A percentile compares a stretch with the other conserved stretches of the same genome.
Conservation (phyloP, 92 coral and sea anemone genomes). For the Phenganax marumi region DNA sequence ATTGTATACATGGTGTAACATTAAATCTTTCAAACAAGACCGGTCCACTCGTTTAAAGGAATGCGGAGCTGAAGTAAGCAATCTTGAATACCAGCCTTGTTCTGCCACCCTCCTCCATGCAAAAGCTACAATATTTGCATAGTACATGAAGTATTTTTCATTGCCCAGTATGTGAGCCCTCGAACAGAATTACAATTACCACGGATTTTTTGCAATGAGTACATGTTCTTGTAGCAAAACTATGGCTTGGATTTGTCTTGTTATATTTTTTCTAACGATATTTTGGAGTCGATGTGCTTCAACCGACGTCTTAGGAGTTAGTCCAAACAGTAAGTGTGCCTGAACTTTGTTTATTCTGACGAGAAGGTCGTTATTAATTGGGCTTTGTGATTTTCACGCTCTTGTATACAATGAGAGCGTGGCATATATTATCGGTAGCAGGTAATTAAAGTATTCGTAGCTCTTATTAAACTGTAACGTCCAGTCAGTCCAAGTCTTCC, state of each 20-base stretch:
- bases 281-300: slow-evolving; percentile 28
- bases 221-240: background rate
- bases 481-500: background rate
- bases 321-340: slow-evolving; percentile 40
- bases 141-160: too few relatives aligned
- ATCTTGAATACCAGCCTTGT: too few relatives aligned
- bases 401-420: background rate
- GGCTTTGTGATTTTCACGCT: background rate
- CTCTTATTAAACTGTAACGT: background rate
- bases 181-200: too few relatives aligned
- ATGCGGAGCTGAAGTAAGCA: too few relatives aligned
- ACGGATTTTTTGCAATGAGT: too few relatives aligned
- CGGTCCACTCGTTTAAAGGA: too few relatives aligned
- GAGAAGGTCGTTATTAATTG: background rate
- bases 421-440: background rate
- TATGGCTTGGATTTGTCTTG: slow-evolving; percentile 9
- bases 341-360: background rate
- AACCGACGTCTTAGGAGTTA: slow-evolving; percentile 25
- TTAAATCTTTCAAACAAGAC: too few relatives aligned
- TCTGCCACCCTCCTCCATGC: too few relatives aligned
- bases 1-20: too few relatives aligned
- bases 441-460: background rate
- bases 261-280: slow-evolving; percentile 4
- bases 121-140: too few relatives aligned
- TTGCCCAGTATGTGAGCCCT: too few relatives aligned